Percentiles rank a stretch among this genome's conserved stretches.
Conservation (phyloP, 1,140 invertebrate genomes). For the Drosophila punjabiensis region DNA sequence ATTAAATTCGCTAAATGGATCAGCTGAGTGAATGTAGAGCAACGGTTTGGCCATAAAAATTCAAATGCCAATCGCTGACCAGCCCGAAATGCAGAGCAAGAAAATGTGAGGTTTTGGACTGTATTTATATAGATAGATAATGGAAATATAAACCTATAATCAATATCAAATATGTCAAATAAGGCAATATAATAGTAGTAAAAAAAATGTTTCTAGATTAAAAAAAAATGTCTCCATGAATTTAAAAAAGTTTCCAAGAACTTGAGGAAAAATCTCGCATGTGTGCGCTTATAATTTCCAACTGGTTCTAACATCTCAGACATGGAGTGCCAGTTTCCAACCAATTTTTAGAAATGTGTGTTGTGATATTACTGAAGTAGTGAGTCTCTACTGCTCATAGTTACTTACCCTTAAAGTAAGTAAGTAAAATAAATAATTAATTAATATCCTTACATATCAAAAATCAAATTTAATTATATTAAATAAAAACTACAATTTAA, state of each 20-base stretch:
- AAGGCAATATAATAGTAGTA: neutral
- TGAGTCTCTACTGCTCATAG: too few relatives aligned
- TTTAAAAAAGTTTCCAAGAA: too few relatives aligned
- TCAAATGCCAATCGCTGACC: constrained; percentile 52
- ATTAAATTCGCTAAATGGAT: constrained; percentile 48
- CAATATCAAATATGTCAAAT: neutral
- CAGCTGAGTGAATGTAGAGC: constrained; percentile 63
- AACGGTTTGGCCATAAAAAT: constrained; percentile 50
- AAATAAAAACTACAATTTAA: rapidly evolving
- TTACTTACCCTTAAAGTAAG: too few relatives aligned
- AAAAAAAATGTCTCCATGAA: too few relatives aligned
- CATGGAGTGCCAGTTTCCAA: too few relatives aligned
- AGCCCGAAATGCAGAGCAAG: neutral
- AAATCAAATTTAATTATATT: neutral
- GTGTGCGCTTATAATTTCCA: too few relatives aligned
- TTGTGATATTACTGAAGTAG: too few relatives aligned
- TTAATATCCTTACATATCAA: neutral
- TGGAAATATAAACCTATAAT: neutral
- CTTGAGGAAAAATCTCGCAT: too few relatives aligned
- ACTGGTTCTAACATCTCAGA: too few relatives aligned
- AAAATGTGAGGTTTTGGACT: neutral
- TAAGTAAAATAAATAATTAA: too few relatives aligned
- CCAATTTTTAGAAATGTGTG: too few relatives aligned
- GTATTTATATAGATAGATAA: neutral
- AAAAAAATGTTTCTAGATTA: too few relatives aligned